These are phyloP conservation scores for Microtus californicus DNA, from an alignment of 2,797 vertebrate genomes.

Conservation along the genomic window DNA sequence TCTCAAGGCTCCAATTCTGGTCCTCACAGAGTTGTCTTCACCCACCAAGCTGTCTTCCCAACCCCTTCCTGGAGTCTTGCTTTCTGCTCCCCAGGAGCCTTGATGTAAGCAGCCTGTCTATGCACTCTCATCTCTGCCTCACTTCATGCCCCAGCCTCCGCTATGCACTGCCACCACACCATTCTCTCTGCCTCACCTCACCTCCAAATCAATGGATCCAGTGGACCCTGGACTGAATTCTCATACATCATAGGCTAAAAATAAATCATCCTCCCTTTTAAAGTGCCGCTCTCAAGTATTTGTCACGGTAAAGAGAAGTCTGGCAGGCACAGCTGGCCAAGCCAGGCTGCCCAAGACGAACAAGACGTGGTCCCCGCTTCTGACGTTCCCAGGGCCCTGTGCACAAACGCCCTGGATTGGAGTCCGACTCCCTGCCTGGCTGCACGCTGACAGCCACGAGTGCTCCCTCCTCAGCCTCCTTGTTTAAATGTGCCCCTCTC, in stretches of 20 bases:
- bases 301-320: neutral
- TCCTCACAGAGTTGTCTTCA: neutral
- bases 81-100: neutral
- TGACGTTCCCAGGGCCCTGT: neutral
- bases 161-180: neutral
- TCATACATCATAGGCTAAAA: neutral
- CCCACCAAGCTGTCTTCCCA: neutral
- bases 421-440: constrained; percentile 41
- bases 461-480: constrained; percentile 28
- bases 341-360: neutral
- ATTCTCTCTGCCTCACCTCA: neutral
- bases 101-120: neutral
- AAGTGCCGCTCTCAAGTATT: neutral
- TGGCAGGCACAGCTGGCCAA: neutral
- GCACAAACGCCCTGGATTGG: neutral
- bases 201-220: neutral
- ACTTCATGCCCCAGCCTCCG: neutral
- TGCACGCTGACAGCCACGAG: neutral
- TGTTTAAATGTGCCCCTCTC: constrained; percentile 82
- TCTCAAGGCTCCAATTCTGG: neutral
- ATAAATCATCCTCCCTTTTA: neutral
- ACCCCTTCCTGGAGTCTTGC: neutral
- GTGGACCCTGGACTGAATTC: neutral
- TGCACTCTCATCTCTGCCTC: neutral
- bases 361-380: accelerated